Evolutionary conservation across 2,888 invertebrate genomes (phyloP).

Genomic region (Amaurobius ferox): DNA sequence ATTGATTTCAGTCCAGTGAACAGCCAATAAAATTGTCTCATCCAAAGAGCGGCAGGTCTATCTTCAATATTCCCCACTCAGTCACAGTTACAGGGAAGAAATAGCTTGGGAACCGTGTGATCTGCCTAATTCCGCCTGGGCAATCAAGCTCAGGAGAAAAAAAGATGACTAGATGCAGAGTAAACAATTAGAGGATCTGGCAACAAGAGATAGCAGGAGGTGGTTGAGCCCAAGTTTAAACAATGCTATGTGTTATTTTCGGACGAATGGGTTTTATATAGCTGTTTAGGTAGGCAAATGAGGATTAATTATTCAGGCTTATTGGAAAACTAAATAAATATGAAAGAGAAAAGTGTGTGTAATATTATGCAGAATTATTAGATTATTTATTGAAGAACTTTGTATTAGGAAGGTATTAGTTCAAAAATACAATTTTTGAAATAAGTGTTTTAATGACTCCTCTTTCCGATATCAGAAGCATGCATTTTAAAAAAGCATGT

Average conservation of each 20-base stretch:
- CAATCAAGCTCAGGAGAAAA: constrained; percentile 30
- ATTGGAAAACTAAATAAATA: too few species aligned
- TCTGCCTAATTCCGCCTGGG: constrained; percentile 37
- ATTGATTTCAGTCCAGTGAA: constrained; percentile 41
- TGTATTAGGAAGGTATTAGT: too few species aligned
- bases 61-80: constrained; percentile 13
- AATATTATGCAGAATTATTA: too few species aligned
- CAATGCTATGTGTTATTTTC: constrained; percentile 8
- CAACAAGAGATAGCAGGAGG: constrained; percentile 29
- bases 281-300: not conserved
- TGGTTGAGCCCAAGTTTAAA: constrained; percentile 26
- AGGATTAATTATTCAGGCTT: too few species aligned
- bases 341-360: too few species aligned
- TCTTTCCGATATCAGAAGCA: too few species aligned
- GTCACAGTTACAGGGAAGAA: constrained; percentile 29
- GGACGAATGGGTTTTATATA: not conserved
- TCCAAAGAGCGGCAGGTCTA: constrained; percentile 33
- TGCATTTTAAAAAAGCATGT: too few species aligned
- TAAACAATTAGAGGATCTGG: constrained; percentile 40
- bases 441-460: too few species aligned
- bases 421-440: too few species aligned
- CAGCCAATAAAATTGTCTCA: constrained; percentile 52
- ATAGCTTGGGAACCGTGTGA: constrained; percentile 34
- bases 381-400: too few species aligned
- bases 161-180: not conserved